Evolutionary conservation across 1,140 invertebrate species (phyloP).

Genomic region (Drosophila asahinai): DNA sequence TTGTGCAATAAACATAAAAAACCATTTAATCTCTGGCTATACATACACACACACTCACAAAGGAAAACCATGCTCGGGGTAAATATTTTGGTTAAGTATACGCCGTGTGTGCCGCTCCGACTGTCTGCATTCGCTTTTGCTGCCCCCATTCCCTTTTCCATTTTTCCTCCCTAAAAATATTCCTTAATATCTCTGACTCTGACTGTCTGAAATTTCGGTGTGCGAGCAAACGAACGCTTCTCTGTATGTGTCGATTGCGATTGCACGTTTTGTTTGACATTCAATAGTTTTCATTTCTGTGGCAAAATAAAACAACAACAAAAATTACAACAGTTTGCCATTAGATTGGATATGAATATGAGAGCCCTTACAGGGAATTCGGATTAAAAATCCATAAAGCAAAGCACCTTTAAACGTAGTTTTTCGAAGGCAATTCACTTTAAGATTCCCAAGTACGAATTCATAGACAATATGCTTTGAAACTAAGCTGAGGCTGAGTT

Average conservation of each 20-base stretch:
- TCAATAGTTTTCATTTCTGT: conserved; percentile 79
- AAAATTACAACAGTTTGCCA: background rate
- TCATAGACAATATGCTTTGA: background rate
- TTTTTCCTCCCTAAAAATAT: conserved; percentile 11
- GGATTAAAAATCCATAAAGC: no score
- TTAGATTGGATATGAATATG: no score
- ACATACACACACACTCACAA: conserved; percentile 13
- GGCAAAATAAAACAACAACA: conserved; percentile 53
- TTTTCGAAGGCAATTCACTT: no score
- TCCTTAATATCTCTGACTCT: conserved; percentile 35
- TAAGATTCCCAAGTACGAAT: background rate
- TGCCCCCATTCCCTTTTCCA: background rate
- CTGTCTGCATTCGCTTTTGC: conserved; percentile 6
- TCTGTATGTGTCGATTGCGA: conserved; percentile 54
- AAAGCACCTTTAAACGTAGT: no score
- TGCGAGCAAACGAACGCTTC: background rate
- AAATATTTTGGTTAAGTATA: conserved; percentile 81
- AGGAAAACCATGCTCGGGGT: conserved; percentile 30
- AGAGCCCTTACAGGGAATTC: no score
- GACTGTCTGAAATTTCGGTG: conserved; percentile 32
- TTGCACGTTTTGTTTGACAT: conserved; percentile 79
- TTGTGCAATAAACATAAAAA: conserved; percentile 77
- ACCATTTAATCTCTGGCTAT: conserved; percentile 71
- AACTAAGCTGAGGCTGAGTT: no score
- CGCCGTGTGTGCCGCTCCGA: conserved; percentile 46